Evolutionary conservation across 2,888 invertebrate genomes (phyloP).

Genomic region (Thereva nobilitata): DNA sequence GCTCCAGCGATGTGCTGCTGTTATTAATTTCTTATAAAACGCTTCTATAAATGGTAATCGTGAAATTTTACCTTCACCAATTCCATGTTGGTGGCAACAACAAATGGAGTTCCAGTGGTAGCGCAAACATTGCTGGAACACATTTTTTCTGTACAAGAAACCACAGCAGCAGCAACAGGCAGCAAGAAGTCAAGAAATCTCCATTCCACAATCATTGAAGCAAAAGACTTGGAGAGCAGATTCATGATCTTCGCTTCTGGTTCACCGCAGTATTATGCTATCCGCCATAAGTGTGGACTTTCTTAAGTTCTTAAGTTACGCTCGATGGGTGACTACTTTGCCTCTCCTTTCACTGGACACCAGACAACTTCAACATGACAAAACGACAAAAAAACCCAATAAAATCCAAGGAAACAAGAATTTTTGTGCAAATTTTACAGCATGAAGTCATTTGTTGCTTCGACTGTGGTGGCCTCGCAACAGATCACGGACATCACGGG

Average conservation of each 20-base stretch:
- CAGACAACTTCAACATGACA: background rate
- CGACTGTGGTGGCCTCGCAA: conserved; percentile 15
- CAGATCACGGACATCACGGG: conserved; percentile 17
- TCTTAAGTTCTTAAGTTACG: conserved; percentile 25
- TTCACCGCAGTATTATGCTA: too few relatives aligned
- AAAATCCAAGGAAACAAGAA: conserved; percentile 23
- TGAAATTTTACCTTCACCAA: conserved; percentile 24
- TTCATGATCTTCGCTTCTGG: too few relatives aligned
- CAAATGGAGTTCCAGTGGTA: conserved; percentile 1
- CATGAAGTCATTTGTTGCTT: conserved; percentile 29
- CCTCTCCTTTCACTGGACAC: conserved; percentile 25
- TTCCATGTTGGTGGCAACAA: background rate
- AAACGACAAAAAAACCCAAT: conserved; percentile 7
- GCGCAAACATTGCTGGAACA: conserved; percentile 23
- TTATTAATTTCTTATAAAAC: conserved; percentile 21
- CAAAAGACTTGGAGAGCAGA: background rate
- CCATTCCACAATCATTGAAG: conserved; percentile 19
- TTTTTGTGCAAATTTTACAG: conserved; percentile 28
- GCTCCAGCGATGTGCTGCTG: conserved; percentile 8
- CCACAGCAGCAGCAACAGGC: conserved; percentile 6
- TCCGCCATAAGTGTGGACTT: too few relatives aligned
- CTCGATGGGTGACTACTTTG: background rate
- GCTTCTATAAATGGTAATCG: conserved; percentile 7
- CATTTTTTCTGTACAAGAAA: conserved; percentile 18
- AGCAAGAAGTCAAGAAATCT: conserved; percentile 13